These are phyloP conservation scores for Scaptodrosophila latifasciaeformis DNA, from an alignment of 2,888 invertebrate species.

Conservation along the genomic window DNA sequence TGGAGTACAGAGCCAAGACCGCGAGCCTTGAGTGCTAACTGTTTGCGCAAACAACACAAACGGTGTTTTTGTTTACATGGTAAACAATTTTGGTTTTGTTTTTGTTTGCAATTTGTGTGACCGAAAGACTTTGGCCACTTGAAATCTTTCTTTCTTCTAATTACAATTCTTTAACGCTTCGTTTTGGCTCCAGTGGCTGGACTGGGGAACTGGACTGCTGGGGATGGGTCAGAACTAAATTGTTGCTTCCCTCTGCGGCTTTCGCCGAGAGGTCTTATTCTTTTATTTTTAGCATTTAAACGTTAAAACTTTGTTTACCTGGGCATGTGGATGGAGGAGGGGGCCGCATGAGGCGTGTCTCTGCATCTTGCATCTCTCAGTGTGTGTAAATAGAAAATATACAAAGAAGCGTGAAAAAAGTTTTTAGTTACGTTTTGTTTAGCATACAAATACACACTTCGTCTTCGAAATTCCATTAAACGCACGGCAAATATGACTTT, in stretches of 20 bases:
- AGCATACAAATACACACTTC: conserved; percentile 33
- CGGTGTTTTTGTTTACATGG: conserved; percentile 43
- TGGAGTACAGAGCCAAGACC: no score
- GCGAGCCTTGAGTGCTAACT: conserved; percentile 55
- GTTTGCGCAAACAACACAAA: conserved; percentile 60
- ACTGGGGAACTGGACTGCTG: neutral
- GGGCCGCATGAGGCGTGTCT: conserved; percentile 9
- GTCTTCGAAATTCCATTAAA: conserved; percentile 57
- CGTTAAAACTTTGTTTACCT: conserved; percentile 64
- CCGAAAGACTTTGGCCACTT: conserved; percentile 12
- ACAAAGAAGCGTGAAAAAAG: conserved; percentile 66
- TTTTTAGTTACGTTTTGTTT: conserved; percentile 68
- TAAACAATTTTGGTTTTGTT: conserved; percentile 54
- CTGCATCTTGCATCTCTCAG: no score
- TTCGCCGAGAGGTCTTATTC: conserved; percentile 18
- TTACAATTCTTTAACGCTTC: conserved; percentile 64
- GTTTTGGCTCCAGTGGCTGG: conserved; percentile 25
- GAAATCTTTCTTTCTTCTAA: conserved; percentile 63
- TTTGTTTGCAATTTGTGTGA: conserved; percentile 67
- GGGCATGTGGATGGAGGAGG: conserved; percentile 13
- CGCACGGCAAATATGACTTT: conserved; percentile 62
- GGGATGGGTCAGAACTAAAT: neutral
- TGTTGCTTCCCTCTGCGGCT: conserved; percentile 3
- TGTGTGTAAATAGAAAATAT: conserved; percentile 55
- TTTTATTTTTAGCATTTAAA: conserved; percentile 65